Base-by-base conservation (phyloP, 53 echinoderm and acorn worm species). In the Paracentrotus lividus region DNA sequence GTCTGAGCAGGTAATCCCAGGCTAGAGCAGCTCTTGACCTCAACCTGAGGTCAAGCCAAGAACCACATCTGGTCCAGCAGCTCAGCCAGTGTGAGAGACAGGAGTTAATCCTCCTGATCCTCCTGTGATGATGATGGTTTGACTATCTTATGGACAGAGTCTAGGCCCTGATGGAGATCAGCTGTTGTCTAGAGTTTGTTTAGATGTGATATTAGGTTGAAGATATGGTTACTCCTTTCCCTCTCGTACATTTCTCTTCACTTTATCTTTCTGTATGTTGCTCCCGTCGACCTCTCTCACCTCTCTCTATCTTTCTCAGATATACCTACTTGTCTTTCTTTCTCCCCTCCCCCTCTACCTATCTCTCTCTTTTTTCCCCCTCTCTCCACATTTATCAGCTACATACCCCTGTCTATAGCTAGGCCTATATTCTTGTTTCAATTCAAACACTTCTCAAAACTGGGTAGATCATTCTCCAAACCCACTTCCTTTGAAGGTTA, bases 1-100 rank as follows among this genome's bases (percentile, higher is more conserved):
- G n/a, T 45, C 44, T 81, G 47, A 45, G 81, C 81, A 77, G n/a
- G 47, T 78, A 26, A 78, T 81, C 81, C 26, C 16, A 81, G 81
- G 26, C 12, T 81, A 24, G 14, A 13, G 13, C 0, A 81, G 81
- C 81, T 81, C 49, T 81, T 81, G 81, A 81, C 49, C 81, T 81
- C 81, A 81, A 49, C 45, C 47, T 24, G 13, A 47, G 81, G 81
- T 81, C 81, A 81, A 36, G 40, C 72, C 40, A 27, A 64, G 29
- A 64, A 64, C 64, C 40, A 36, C 9, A 44, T 27, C 81, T 81
- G 2, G 43, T 26, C 45, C 3, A 24, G n/a, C 81, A 2, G 8
- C 1, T 24, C 81, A 81, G 76, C 42, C 31, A 2, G 64, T 64
- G 64, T 9, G 31, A 76, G 76, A 81, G 81, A 81, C 81, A 81